Conservation (phyloP, 2,113 vertebrate genomes). For the Eulacestoma nigropectus region DNA sequence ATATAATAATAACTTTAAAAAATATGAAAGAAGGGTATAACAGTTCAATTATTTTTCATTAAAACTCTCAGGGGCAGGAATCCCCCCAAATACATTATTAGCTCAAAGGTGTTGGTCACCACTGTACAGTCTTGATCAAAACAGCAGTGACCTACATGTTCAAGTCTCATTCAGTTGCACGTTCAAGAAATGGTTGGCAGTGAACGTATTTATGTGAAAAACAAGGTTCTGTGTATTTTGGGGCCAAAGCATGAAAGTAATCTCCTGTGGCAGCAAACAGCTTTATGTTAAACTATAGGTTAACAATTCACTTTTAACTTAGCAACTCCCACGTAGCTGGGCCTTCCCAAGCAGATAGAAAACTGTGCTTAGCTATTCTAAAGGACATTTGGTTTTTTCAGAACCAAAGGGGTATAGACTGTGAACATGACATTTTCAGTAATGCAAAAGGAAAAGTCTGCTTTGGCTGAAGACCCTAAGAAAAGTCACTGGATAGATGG, state of each 20-base stretch:
- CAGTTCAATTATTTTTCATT: not conserved
- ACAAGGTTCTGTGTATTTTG: not conserved
- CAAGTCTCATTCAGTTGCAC: not conserved
- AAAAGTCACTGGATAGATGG: not conserved
- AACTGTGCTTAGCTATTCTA: not conserved
- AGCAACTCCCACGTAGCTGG: not conserved
- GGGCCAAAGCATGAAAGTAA: not conserved
- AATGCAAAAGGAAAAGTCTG: not conserved
- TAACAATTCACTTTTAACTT: not conserved
- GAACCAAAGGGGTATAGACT: not conserved
- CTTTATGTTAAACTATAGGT: fast-evolving
- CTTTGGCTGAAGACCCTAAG: not conserved
- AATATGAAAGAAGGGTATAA: not conserved
- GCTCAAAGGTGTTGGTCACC: not conserved
- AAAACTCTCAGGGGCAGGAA: not conserved
- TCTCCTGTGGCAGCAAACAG: not conserved
- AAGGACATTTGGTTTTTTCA: not conserved
- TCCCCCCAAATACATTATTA: not conserved
- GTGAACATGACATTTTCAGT: not conserved
- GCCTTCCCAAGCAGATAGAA: not conserved
- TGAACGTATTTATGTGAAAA: not conserved
- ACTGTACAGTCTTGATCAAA: not conserved
- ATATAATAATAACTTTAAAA: not conserved
- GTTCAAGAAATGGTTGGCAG: not conserved
- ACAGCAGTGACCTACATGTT: not conserved